These are phyloP conservation scores for Pleuronectes platessa DNA, from an alignment of 2,113 vertebrate genomes.

Conservation along the genomic window DNA sequence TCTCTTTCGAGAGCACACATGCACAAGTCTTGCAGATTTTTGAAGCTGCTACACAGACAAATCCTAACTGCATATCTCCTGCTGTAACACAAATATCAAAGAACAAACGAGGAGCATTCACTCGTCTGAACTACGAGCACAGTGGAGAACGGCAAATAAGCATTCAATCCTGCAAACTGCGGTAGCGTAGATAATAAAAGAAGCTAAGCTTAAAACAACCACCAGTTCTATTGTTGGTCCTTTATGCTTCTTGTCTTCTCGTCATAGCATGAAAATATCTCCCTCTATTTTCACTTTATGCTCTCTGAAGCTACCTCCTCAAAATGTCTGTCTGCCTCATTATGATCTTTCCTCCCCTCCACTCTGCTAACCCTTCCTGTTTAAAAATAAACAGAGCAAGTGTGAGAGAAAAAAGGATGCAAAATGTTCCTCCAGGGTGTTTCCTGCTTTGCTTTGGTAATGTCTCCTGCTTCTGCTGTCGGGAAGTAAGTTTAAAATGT, in stretches of 20 bases:
- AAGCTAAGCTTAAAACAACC: slow-evolving; percentile 25
- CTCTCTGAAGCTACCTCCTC: background rate
- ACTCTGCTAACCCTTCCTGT: slow-evolving; percentile 13
- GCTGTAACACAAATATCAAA: slow-evolving; percentile 30
- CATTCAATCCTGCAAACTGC: slow-evolving; percentile 33
- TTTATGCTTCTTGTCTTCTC: slow-evolving; percentile 11
- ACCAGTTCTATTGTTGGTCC: background rate
- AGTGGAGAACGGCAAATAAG: slow-evolving; percentile 28
- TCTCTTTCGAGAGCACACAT: no score
- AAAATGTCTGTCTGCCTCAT: slow-evolving; percentile 36
- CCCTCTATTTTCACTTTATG: no score
- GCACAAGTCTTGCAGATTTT: no score
- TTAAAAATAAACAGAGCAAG: slow-evolving; percentile 48
- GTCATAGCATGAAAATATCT: no score
- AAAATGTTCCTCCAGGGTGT: slow-evolving; percentile 55
- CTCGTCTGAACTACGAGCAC: slow-evolving; percentile 31
- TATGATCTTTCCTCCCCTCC: slow-evolving; percentile 11
- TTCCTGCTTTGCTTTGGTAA: slow-evolving; percentile 60
- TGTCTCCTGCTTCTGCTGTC: slow-evolving; percentile 41
- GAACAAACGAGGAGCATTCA: slow-evolving; percentile 15
- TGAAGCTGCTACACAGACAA: no score
- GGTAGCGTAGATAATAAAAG: slow-evolving; percentile 22
- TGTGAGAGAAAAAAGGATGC: slow-evolving; percentile 41
- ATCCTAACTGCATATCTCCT: slow-evolving; percentile 16
- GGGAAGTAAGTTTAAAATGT: slow-evolving; percentile 38